Evolutionary conservation across 1,140 invertebrate genomes (phyloP).

Genomic region (Pantala flavescens): DNA sequence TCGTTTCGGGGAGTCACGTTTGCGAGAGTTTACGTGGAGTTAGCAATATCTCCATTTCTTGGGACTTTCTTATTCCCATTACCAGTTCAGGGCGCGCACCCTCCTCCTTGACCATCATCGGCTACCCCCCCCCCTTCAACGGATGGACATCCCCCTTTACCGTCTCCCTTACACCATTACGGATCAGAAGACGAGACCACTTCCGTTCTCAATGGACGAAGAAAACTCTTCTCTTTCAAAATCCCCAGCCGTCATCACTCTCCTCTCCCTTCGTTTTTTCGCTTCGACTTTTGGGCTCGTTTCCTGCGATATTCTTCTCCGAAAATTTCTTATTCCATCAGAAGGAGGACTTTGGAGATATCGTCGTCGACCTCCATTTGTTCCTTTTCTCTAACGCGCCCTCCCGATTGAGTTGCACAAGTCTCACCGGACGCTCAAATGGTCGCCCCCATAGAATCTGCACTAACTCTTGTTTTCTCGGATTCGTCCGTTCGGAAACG

Average conservation of each 20-base stretch:
- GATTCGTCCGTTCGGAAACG: too few relatives aligned
- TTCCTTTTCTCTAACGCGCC: too few relatives aligned
- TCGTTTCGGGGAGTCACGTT: neutral
- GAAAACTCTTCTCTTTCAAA: neutral
- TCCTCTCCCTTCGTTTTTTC: neutral
- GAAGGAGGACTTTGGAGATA: neutral
- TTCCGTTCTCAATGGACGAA: constrained; percentile 3
- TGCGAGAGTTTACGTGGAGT: neutral
- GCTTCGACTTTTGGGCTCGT: neutral
- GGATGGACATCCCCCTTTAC: neutral
- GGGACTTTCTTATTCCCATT: neutral
- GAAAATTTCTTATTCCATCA: neutral
- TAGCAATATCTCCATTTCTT: neutral
- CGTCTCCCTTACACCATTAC: neutral
- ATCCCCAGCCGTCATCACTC: neutral
- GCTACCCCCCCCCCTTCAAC: neutral
- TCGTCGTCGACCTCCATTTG: neutral
- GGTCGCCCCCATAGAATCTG: too few relatives aligned
- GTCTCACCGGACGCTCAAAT: too few relatives aligned
- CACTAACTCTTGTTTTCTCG: too few relatives aligned
- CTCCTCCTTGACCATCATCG: neutral
- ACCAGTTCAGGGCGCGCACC: neutral
- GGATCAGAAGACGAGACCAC: neutral
- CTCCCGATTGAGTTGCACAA: too few relatives aligned
- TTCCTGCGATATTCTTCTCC: neutral